Evolutionary conservation across 2,888 invertebrate species (phyloP).

Genomic region (Lacanobia oleracea): DNA sequence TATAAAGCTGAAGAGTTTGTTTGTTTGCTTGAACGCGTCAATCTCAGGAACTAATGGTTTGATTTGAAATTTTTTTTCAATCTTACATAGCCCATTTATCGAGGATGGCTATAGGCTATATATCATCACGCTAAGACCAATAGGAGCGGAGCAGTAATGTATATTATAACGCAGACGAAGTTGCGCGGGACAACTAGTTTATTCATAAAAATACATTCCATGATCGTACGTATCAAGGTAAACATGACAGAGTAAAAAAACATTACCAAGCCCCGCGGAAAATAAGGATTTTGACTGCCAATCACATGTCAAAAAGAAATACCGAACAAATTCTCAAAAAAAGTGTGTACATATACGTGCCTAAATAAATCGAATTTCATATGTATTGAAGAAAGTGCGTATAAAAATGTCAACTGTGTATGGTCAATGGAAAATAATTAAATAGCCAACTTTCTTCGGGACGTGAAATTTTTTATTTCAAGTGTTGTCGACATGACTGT

Average conservation of each 20-base stretch:
- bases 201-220: not conserved
- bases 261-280: not conserved
- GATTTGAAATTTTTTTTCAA: too few relatives aligned
- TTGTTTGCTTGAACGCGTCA: too few relatives aligned
- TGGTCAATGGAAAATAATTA: slow-evolving; percentile 36
- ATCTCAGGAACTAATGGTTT: too few relatives aligned
- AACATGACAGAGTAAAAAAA: slow-evolving; percentile 1
- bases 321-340: not conserved
- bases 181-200: too few relatives aligned
- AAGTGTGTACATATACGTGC: not conserved
- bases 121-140: too few relatives aligned
- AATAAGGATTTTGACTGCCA: slow-evolving; percentile 5
- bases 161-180: too few relatives aligned
- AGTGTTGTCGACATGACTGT: slow-evolving; percentile 17
- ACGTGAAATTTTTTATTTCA: slow-evolving; percentile 48
- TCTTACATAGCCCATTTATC: too few relatives aligned
- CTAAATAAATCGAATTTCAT: slow-evolving; percentile 1
- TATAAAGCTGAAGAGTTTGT: too few relatives aligned
- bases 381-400: slow-evolving; percentile 44
- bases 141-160: too few relatives aligned
- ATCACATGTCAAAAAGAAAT: slow-evolving; percentile 13
- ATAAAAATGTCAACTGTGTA: slow-evolving; percentile 41
- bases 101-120: too few relatives aligned
- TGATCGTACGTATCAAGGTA: not conserved
- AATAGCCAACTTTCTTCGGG: slow-evolving; percentile 57